These are phyloP conservation scores for Phymorhynchus buccinoides DNA, from an alignment of 1,140 invertebrate genomes.

Conservation along the genomic window DNA sequence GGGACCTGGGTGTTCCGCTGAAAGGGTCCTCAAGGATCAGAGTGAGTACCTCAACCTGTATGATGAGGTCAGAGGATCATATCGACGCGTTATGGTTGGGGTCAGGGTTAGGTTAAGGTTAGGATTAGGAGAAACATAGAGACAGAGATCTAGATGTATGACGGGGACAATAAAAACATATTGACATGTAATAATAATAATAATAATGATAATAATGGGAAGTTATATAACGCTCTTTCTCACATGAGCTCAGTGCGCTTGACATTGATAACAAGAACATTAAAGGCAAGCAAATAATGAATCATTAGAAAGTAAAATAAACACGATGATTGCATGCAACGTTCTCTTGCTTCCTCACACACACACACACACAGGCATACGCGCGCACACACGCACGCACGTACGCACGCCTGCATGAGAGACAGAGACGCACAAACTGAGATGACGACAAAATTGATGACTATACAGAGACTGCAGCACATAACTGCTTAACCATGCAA, in stretches of 20 bases:
- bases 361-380: background rate
- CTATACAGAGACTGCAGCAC: background rate
- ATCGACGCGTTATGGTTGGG: background rate
- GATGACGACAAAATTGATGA: background rate
- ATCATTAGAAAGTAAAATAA: too few species aligned
- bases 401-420: background rate
- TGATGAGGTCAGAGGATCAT: background rate
- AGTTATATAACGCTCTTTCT: too few species aligned
- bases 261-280: too few species aligned
- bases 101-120: too few species aligned
- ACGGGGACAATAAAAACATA: background rate
- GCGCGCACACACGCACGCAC: background rate
- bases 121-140: too few species aligned
- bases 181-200: background rate
- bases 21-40: constrained; percentile 58
- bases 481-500: too few species aligned
- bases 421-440: background rate
- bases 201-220: constrained; percentile 3
- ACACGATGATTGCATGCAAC: too few species aligned
- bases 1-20: constrained; percentile 52
- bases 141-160: too few species aligned
- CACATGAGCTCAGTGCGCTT: too few species aligned
- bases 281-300: too few species aligned
- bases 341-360: too few species aligned
- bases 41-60: constrained; percentile 45